phyloP scores from a whole-genome alignment of 2,888 invertebrate genomes.

The Heliconius aoede region DNA sequence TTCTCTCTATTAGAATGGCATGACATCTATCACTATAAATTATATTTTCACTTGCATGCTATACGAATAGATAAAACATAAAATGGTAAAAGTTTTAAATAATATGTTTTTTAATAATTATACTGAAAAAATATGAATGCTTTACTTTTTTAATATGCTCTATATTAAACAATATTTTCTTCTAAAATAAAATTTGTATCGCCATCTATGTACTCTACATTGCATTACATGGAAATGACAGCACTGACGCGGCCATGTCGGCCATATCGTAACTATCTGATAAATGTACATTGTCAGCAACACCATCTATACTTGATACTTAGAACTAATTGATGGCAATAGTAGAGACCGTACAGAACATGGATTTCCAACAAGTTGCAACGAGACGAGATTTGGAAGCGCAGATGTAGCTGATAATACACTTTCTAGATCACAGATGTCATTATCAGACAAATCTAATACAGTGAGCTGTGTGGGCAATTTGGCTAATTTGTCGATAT shows the following conservation, averaged over 20 bases:
- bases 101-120: neutral
- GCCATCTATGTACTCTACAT: constrained; percentile 53
- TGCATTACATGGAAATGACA: neutral
- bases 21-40: neutral
- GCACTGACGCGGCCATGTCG: neutral
- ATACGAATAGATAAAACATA: neutral
- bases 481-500: constrained; percentile 52
- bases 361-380: constrained; percentile 83
- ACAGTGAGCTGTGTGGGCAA: constrained; percentile 59
- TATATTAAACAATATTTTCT: neutral
- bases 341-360: constrained; percentile 72
- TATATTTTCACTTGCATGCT: neutral
- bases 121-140: neutral
- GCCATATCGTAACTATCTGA: neutral
- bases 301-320: constrained; percentile 41
- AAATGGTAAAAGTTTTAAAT: neutral
- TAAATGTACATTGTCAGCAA: neutral
- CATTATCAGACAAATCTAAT: constrained; percentile 83
- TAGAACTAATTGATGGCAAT: constrained; percentile 4
- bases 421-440: constrained; percentile 79
- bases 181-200: constrained; percentile 39
- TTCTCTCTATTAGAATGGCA: neutral
- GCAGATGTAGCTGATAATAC: constrained; percentile 65
- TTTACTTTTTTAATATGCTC: neutral
- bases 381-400: constrained; percentile 69